Evolutionary conservation across 1,140 invertebrate genomes (phyloP).

Genomic region (Ditylenchus dipsaci): DNA sequence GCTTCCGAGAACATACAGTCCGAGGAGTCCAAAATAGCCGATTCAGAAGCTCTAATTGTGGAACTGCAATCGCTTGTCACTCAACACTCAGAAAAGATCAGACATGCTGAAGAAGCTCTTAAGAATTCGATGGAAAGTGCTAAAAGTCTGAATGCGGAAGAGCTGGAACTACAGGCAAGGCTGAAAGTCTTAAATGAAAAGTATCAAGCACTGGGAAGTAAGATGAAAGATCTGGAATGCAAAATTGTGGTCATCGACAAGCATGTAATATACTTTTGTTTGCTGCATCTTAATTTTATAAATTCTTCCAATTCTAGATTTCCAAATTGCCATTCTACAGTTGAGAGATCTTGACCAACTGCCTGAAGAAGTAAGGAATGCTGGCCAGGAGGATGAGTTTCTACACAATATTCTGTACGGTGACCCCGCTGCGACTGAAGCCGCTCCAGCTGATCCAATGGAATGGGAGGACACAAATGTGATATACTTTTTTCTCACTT

Average conservation of each 20-base stretch:
- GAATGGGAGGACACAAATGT: no score
- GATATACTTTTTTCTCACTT: no score
- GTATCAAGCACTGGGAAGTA: slow-evolving; percentile 6
- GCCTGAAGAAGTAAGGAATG: not conserved
- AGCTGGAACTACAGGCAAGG: slow-evolving; percentile 24
- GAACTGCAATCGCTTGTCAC: not conserved
- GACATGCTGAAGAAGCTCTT: slow-evolving; percentile 5
- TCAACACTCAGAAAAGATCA: slow-evolving; percentile 16
- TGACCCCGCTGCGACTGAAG: no score
- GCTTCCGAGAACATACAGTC: not conserved
- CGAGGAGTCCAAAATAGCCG: not conserved
- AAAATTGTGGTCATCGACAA: not conserved
- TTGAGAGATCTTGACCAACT: not conserved
- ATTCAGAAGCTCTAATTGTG: not conserved
- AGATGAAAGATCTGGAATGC: not conserved
- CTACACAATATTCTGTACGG: not conserved
- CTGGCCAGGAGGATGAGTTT: not conserved
- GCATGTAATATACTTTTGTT: not conserved
- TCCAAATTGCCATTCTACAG: slow-evolving; percentile 2
- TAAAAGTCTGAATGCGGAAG: slow-evolving; percentile 17
- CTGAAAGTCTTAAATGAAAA: slow-evolving; percentile 20
- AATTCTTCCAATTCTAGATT: not conserved
- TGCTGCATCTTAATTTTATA: not conserved
- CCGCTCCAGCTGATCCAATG: no score
- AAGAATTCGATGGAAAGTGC: slow-evolving; percentile 9